Percentiles rank a stretch among this genome's conserved stretches.
Conservation (phyloP, 2,113 vertebrate species). For the Desmodus rotundus region DNA sequence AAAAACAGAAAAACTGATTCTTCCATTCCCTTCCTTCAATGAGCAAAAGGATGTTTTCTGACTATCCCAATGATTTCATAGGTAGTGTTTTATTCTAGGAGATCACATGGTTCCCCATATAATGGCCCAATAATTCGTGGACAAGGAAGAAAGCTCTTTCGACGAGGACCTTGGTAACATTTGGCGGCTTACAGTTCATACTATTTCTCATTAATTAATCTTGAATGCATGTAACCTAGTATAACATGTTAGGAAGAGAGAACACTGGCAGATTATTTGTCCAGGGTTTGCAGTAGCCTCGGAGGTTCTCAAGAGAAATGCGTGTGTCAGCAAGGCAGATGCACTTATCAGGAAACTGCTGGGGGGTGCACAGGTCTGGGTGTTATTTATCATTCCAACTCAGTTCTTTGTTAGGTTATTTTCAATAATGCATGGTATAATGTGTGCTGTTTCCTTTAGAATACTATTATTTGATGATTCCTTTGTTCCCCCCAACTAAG, state of each 20-base stretch:
- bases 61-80: neutral
- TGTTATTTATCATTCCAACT: neutral
- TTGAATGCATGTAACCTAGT: neutral
- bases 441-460: neutral
- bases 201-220: neutral
- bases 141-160: neutral
- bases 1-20: neutral
- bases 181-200: neutral
- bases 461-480: neutral
- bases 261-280: neutral
- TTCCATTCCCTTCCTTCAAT: neutral
- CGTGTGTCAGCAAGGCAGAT: neutral
- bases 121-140: neutral
- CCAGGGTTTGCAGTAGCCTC: neutral
- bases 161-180: neutral
- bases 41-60: neutral
- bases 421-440: neutral
- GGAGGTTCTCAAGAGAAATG: neutral
- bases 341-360: neutral
- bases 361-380: neutral
- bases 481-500: neutral
- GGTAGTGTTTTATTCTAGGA: neutral
- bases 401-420: neutral
- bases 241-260: neutral
- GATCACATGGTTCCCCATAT: neutral